A percentile compares a stretch with the other conserved stretches of the same genome.
These are phyloP conservation scores for Falcunculus frontatus DNA, from an alignment of 2,113 vertebrate species.

Conservation along the genomic window DNA sequence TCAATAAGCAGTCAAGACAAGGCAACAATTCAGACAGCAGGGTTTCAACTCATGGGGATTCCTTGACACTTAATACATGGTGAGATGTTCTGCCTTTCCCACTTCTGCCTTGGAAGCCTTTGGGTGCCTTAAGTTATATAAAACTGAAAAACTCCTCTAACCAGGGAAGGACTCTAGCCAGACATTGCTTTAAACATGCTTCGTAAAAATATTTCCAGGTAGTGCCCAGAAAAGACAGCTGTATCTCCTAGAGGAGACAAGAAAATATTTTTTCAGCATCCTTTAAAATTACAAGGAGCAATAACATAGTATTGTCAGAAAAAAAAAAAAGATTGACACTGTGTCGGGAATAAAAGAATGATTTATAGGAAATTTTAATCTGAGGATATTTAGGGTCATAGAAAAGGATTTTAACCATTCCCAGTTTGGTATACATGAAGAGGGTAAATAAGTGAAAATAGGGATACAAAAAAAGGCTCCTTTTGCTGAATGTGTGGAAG, in stretches of 20 bases:
- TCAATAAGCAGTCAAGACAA: neutral
- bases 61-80: neutral
- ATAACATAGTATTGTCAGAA: neutral
- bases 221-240: neutral
- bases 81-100: neutral
- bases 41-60: neutral
- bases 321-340: neutral
- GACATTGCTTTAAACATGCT: neutral
- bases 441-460: neutral
- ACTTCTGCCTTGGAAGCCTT: neutral
- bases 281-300: neutral
- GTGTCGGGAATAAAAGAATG: neutral
- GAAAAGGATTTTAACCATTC: neutral
- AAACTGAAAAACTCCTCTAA: neutral
- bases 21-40: neutral
- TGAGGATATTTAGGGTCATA: neutral
- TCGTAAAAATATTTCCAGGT: neutral
- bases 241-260: neutral
- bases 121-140: neutral
- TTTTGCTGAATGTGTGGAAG: neutral
- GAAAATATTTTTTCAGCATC: neutral
- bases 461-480: neutral
- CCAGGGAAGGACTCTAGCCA: neutral
- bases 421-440: neutral
- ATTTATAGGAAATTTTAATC: neutral